Evolutionary conservation across 2,113 vertebrate genomes (phyloP).

Genomic region (Rafetus swinhoei): DNA sequence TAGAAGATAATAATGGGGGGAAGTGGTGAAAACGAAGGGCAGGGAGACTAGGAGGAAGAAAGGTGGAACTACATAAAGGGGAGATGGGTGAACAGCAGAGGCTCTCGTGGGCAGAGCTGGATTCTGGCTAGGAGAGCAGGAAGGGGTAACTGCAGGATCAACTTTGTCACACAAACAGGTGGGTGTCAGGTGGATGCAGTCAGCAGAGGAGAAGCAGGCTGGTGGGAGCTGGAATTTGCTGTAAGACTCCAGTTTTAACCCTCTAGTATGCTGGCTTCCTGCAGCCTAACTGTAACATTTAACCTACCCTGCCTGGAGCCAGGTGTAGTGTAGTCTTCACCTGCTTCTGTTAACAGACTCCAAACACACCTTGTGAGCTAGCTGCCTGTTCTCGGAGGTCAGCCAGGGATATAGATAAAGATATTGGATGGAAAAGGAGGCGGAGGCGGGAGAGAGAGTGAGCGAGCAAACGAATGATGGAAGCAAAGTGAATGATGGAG

Average conservation of each 20-base stretch:
- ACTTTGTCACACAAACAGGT: background rate
- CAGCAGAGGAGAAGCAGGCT: background rate
- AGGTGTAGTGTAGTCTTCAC: background rate
- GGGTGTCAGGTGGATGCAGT: background rate
- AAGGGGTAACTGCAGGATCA: fast-evolving
- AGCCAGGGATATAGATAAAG: background rate
- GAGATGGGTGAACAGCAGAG: background rate
- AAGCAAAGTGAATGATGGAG: background rate
- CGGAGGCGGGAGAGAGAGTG: background rate
- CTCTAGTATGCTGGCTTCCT: background rate
- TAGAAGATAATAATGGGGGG: background rate
- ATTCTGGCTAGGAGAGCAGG: background rate
- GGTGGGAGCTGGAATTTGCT: background rate
- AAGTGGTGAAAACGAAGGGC: background rate
- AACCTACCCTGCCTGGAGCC: background rate
- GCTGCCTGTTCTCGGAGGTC: background rate
- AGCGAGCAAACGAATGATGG: fast-evolving
- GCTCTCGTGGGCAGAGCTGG: background rate
- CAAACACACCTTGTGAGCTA: background rate
- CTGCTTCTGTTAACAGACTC: background rate
- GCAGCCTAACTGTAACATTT: background rate
- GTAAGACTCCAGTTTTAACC: background rate
- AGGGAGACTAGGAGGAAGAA: background rate
- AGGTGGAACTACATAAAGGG: background rate
- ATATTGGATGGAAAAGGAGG: background rate